phyloP scores from a whole-genome alignment of 64 coral and sea anemone species.

The Montipora efflorescens region DNA sequence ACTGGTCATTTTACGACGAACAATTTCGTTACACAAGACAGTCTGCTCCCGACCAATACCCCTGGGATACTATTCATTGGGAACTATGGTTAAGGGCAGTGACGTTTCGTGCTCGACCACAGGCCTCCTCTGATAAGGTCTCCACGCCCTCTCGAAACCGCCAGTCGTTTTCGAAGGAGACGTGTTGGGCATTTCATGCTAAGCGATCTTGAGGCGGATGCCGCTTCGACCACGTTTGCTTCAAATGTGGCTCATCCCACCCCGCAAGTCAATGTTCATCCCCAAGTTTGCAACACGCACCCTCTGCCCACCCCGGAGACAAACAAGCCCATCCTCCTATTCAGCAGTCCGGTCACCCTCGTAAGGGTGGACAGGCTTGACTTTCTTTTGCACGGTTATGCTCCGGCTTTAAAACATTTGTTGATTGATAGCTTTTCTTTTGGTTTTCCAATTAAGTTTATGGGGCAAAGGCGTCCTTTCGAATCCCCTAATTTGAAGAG shows the following conservation, averaged over 20 bases:
- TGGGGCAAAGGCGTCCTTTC: too few species aligned
- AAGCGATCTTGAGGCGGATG: background rate
- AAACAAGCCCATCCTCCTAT: too few species aligned
- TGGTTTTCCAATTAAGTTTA: too few species aligned
- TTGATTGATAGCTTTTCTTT: too few species aligned
- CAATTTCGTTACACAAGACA: background rate
- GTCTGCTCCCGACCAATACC: background rate
- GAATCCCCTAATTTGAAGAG: too few species aligned
- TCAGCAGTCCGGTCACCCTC: too few species aligned
- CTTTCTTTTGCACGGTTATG: too few species aligned
- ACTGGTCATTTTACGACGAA: background rate
- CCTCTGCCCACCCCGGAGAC: too few species aligned
- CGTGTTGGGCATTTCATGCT: background rate
- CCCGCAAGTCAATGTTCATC: background rate
- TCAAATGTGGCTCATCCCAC: background rate
- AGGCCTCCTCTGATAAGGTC: background rate
- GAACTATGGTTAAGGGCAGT: background rate
- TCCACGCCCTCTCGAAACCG: too few species aligned
- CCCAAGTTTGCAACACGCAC: too few species aligned
- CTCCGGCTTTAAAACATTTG: too few species aligned
- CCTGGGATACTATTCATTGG: background rate
- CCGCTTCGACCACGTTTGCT: background rate
- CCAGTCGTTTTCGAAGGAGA: background rate
- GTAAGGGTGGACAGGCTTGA: too few species aligned
- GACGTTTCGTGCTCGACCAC: background rate